A percentile compares a stretch with the other conserved stretches of the same genome.
These are phyloP conservation scores for Eupleurogrammus muticus DNA, from an alignment of 2,797 vertebrate species.

Conservation along the genomic window DNA sequence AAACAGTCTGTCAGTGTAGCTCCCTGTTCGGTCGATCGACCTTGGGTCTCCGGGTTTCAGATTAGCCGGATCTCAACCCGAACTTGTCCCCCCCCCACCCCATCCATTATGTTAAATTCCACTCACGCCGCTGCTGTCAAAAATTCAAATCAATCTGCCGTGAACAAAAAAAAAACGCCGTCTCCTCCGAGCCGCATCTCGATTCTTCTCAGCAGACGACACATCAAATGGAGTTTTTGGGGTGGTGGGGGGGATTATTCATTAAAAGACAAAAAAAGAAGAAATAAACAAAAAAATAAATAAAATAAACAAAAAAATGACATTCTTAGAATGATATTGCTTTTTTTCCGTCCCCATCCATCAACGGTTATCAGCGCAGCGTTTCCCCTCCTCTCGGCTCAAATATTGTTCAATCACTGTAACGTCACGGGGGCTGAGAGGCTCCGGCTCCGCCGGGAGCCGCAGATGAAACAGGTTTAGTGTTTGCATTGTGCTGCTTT, in stretches of 20 bases:
- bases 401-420: conserved; percentile 67
- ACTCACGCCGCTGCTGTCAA: conserved; percentile 40
- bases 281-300: neutral
- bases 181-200: conserved; percentile 21
- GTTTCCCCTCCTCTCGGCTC: conserved; percentile 36
- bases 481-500: conserved; percentile 58
- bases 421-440: conserved; percentile 30
- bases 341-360: conserved; percentile 62
- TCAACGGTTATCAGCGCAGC: conserved; percentile 63
- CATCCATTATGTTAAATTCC: conserved; percentile 52
- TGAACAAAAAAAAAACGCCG: conserved; percentile 52
- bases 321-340: conserved; percentile 64
- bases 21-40: conserved; percentile 25
- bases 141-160: conserved; percentile 58
- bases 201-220: conserved; percentile 48
- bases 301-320: conserved; percentile 36
- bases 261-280: conserved; percentile 38
- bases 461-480: conserved; percentile 62
- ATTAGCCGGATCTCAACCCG: conserved; percentile 32
- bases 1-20: conserved; percentile 1
- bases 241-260: conserved; percentile 45
- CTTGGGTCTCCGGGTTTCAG: conserved; percentile 16
- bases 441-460: conserved; percentile 25
- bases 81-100: conserved; percentile 39
- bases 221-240: conserved; percentile 28